Evolutionary conservation across 2,888 invertebrate species (phyloP), one percentile per base, ranked within the genome.

Genomic region (Lycophotia porphyrea): DNA sequence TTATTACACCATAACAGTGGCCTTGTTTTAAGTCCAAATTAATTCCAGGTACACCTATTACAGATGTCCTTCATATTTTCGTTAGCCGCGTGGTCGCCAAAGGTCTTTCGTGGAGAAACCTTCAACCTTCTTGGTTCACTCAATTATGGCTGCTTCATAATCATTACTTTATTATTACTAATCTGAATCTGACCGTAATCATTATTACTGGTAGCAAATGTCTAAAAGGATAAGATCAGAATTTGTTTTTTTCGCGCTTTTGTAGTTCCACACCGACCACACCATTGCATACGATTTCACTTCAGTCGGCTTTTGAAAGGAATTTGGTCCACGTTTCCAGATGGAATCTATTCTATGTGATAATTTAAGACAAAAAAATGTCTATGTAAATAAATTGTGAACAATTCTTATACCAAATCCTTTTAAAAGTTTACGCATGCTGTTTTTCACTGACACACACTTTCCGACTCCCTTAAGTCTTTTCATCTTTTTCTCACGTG

Each of bases 21-120:
- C 88, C 88, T 88, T 88, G 88, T 86, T 87, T 81, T 82, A 78
- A 87, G 86, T 87, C 88, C 89, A 88, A 88, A 88, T 88, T 88
- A 88, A 88, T 80, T 87, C 88, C 81, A 81, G 83, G 78, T 85
- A 84, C 82, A 80, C 84, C 81, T 87, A 84, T 88, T 87, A 87
- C 81, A 87, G 88, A 88, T 88, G 88, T 88, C 88, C 88, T 88
- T 88, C 88, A 83, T 88, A 85, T 67, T 87, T 88, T 88, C 67
- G 87, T 88, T 86, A 78, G 81, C 86, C 84, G 89, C 80, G 79
- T 84, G 84, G 86, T 80, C 77, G 82, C 70, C 82, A 86, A 84
- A 84, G 84, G 86, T 86, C 74, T 87, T 74, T 80, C 27, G 74
- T 47, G 78, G 58, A 47, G 71, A 81, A 88, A 87, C 88, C 89